Evolutionary conservation across 2,113 vertebrate genomes (phyloP).

Genomic region (Daphoenositta chrysoptera): DNA sequence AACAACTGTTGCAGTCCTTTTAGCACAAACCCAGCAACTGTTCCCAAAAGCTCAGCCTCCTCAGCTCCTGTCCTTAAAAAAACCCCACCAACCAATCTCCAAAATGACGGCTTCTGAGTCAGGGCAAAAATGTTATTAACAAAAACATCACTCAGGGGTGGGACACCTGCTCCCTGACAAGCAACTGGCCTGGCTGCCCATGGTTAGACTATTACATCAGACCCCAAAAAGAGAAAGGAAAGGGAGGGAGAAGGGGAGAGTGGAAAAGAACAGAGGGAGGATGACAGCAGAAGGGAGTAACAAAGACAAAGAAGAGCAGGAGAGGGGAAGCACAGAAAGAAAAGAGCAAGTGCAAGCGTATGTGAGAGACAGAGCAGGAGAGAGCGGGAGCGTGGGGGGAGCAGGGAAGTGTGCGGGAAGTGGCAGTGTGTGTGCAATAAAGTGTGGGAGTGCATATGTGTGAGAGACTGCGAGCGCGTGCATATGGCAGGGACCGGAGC

Average conservation of each 20-base stretch:
- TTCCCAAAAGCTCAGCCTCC: constrained; percentile 73
- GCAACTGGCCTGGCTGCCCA: constrained; percentile 83
- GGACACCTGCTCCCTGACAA: constrained; percentile 87
- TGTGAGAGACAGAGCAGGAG: constrained; percentile 39
- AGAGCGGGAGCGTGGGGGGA: background rate
- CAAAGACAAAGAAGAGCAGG: constrained; percentile 17
- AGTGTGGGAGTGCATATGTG: constrained; percentile 6
- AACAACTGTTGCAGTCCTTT: constrained; percentile 85
- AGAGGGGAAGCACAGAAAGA: constrained; percentile 33
- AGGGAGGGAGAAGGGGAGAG: constrained; percentile 40
- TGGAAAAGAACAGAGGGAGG: constrained; percentile 39
- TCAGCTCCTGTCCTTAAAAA: constrained; percentile 65
- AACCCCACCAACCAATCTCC: constrained; percentile 66
- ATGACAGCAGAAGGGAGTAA: constrained; percentile 27
- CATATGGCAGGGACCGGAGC: background rate
- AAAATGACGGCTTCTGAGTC: constrained; percentile 76
- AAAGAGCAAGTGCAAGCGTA: constrained; percentile 44
- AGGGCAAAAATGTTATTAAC: constrained; percentile 81
- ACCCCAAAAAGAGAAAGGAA: constrained; percentile 54
- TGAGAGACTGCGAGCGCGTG: background rate
- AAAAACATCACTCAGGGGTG: constrained; percentile 73
- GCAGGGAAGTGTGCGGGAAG: constrained; percentile 8
- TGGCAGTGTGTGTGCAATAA: background rate
- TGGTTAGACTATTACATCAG: constrained; percentile 78
- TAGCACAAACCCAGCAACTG: constrained; percentile 87